A percentile compares a stretch with the other conserved stretches of the same genome.
Evolutionary conservation across 2,888 invertebrate species (phyloP).

Genomic region (Meiosimyza platycephala): DNA sequence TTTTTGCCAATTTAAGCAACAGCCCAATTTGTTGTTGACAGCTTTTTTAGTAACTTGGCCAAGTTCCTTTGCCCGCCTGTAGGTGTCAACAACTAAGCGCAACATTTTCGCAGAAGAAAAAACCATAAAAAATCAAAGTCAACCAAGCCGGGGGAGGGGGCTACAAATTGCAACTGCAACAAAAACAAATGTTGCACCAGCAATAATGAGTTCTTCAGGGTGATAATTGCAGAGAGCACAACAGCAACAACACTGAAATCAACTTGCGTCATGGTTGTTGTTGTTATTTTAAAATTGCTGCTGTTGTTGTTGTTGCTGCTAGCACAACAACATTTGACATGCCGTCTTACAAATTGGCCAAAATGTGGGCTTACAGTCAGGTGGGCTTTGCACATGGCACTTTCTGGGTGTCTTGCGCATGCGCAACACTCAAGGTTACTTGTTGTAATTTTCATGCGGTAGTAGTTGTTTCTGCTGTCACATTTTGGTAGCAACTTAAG

Average conservation of each 20-base stretch:
- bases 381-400: not conserved
- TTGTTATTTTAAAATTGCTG: no score
- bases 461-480: conserved; percentile 8
- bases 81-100: conserved; percentile 30
- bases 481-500: conserved; percentile 5
- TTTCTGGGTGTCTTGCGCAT: conserved; percentile 8
- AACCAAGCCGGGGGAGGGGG: no score
- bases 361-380: conserved; percentile 19
- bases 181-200: not conserved
- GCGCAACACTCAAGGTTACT: conserved; percentile 23
- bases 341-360: conserved; percentile 20
- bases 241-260: not conserved
- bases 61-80: conserved; percentile 12
- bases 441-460: conserved; percentile 13
- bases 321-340: no score
- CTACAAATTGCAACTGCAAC: not conserved
- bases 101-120: conserved; percentile 2
- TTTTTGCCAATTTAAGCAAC: no score
- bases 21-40: no score
- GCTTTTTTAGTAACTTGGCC: not conserved
- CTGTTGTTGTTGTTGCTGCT: no score
- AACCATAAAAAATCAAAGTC: no score
- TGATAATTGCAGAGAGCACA: conserved; percentile 11
- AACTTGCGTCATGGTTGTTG: not conserved
- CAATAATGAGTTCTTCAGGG: conserved; percentile 1